Percentiles rank a stretch among this genome's conserved stretches.
These are phyloP conservation scores for Eulemur coronatus DNA, from an alignment of 2,797 vertebrate genomes.

Conservation along the genomic window DNA sequence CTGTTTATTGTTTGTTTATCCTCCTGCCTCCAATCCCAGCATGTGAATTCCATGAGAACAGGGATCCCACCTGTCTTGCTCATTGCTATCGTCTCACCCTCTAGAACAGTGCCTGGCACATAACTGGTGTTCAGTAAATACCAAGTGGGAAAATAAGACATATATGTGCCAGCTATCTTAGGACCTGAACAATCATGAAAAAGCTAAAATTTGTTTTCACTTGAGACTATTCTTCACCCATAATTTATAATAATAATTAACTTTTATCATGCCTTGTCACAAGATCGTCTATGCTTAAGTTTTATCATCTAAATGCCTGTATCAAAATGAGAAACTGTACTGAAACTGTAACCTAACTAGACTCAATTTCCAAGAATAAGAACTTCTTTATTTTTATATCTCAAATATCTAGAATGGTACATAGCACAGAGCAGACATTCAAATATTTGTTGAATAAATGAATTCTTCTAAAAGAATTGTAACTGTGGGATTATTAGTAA, in stretches of 20 bases:
- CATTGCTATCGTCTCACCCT: neutral
- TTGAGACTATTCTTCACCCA: neutral
- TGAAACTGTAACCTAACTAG: neutral
- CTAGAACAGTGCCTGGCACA: neutral
- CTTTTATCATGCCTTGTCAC: neutral
- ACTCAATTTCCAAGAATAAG: neutral
- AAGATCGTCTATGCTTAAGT: neutral
- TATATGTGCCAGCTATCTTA: neutral
- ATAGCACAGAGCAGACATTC: neutral
- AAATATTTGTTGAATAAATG: neutral
- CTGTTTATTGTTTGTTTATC: neutral
- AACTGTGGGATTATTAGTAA: neutral
- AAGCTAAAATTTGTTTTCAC: neutral
- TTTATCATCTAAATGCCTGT: neutral
- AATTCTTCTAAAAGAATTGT: neutral
- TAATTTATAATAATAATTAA: constrained; percentile 9
- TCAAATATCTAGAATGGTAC: neutral
- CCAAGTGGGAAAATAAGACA: neutral
- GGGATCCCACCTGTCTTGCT: neutral
- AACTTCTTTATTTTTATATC: neutral
- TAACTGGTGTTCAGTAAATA: neutral
- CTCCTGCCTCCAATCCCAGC: neutral
- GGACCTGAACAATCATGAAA: neutral
- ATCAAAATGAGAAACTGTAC: neutral
- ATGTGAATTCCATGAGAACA: neutral